phyloP scores from a whole-genome alignment of 2,888 invertebrate species.

The Xylota segnis region DNA sequence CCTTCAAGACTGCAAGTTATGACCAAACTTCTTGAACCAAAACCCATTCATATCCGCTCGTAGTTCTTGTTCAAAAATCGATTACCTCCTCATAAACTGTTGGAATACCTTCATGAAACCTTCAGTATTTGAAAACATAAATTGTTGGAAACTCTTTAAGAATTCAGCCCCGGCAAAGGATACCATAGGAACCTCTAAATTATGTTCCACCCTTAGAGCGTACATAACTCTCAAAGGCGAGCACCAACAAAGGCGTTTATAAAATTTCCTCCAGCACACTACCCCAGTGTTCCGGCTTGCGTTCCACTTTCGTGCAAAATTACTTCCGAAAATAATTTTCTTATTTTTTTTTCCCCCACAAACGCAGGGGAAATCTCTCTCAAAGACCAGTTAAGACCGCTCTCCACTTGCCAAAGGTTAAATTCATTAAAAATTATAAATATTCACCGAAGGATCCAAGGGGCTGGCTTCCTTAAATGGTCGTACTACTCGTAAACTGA shows the following conservation, averaged over 20 bases:
- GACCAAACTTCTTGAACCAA: too few species aligned
- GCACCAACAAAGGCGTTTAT: not conserved
- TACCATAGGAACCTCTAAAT: not conserved
- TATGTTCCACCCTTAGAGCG: not conserved
- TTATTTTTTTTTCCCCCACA: not conserved
- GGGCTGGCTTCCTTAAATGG: constrained; percentile 23
- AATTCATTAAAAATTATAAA: constrained; percentile 31
- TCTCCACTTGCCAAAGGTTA: constrained; percentile 15
- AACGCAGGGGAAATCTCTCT: not conserved
- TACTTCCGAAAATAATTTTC: constrained; percentile 21
- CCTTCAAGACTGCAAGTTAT: too few species aligned
- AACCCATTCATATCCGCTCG: too few species aligned
- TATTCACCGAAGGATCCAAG: constrained; percentile 9
- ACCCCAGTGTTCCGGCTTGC: not conserved
- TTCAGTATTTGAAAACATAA: not conserved
- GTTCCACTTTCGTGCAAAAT: constrained; percentile 8
- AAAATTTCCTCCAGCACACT: constrained; percentile 2
- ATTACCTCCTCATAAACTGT: not conserved
- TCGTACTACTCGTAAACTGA: too few species aligned
- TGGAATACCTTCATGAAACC: not conserved
- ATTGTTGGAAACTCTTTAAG: not conserved
- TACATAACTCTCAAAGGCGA: not conserved
- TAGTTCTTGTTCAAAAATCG: too few species aligned
- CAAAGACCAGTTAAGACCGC: constrained; percentile 3
- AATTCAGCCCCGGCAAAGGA: not conserved